These are phyloP conservation scores for Hirtodrosophila cameraria DNA, from an alignment of 2,888 invertebrate species.

Conservation along the genomic window DNA sequence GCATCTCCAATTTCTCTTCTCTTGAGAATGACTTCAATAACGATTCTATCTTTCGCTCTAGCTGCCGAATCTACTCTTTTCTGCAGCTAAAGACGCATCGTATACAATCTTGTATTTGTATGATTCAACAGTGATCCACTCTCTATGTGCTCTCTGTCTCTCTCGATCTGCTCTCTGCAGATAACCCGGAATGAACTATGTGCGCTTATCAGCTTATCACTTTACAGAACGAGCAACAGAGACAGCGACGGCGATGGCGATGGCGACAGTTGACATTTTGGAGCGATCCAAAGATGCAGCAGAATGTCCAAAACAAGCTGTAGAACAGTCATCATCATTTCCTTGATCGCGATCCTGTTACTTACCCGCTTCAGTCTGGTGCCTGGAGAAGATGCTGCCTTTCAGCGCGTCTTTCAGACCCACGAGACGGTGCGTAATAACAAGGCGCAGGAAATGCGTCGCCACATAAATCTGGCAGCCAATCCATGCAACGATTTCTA, in stretches of 20 bases:
- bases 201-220: constrained; percentile 42
- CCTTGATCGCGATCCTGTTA: constrained; percentile 6
- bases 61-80: no score
- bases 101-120: no score
- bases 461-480: constrained; percentile 69
- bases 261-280: constrained; percentile 59
- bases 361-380: neutral
- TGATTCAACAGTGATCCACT: no score
- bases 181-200: constrained; percentile 61
- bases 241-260: neutral
- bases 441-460: constrained; percentile 65
- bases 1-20: no score
- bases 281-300: constrained; percentile 41
- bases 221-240: neutral
- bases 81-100: no score
- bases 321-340: constrained; percentile 12
- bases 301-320: constrained; percentile 50
- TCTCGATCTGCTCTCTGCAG: constrained; percentile 19
- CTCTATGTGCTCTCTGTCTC: neutral
- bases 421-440: constrained; percentile 63
- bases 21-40: no score
- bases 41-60: no score
- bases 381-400: constrained; percentile 14
- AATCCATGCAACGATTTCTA: constrained; percentile 82
- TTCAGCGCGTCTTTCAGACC: constrained; percentile 64